phyloP scores from a whole-genome alignment of 2,113 vertebrate genomes.

The Callithrix jacchus region DNA sequence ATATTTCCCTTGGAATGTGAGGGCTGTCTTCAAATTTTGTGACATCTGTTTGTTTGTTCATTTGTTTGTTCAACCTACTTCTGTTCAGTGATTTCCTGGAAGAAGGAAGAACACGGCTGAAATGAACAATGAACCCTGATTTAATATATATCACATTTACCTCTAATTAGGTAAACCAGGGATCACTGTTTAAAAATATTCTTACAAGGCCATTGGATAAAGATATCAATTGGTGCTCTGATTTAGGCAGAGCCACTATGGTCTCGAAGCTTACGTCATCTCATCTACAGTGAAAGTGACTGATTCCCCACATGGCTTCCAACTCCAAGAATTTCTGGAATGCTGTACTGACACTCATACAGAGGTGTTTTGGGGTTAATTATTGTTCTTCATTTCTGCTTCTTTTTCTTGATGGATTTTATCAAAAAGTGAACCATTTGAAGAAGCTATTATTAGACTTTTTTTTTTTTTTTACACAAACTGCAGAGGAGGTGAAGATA shows the following conservation, averaged over 20 bases:
- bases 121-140: background rate
- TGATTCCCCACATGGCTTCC: fast-evolving
- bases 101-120: background rate
- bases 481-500: background rate
- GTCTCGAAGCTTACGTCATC: background rate
- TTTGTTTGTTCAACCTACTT: background rate
- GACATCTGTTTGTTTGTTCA: background rate
- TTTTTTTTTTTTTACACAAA: too few species aligned
- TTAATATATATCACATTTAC: background rate
- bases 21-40: background rate
- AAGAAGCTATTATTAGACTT: background rate
- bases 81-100: background rate
- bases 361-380: background rate
- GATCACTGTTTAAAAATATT: background rate
- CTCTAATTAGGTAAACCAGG: background rate
- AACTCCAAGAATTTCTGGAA: background rate
- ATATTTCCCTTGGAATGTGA: constrained; percentile 15
- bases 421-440: background rate
- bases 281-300: background rate
- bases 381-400: background rate
- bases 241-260: fast-evolving
- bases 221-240: background rate
- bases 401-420: background rate
- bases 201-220: background rate
- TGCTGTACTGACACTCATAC: fast-evolving